A percentile compares a stretch with the other conserved stretches of the same genome.
phyloP scores from a whole-genome alignment of 2,113 vertebrate species.

The Thomomys bottae region DNA sequence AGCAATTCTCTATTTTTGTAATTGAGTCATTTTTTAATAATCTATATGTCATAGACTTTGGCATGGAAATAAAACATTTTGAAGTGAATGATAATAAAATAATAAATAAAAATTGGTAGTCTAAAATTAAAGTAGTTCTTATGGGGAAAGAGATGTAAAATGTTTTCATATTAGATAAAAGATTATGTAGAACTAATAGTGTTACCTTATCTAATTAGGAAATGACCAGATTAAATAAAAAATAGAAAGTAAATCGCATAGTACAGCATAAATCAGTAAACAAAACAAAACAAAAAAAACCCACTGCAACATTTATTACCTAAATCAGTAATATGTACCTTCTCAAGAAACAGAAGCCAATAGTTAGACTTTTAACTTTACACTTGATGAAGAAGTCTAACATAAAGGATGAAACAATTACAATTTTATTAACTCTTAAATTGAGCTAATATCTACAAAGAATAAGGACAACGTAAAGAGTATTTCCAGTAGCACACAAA shows the following conservation, averaged over 20 bases:
- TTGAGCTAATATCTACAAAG: background rate
- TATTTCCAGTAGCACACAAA: background rate
- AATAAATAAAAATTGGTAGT: too few relatives aligned
- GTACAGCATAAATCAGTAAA: background rate
- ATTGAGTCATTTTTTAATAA: background rate
- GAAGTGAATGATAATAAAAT: too few relatives aligned
- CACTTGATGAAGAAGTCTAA: slow-evolving; percentile 3
- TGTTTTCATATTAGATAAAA: background rate
- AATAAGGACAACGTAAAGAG: background rate
- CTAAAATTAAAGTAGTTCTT: too few relatives aligned
- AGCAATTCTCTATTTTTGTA: background rate
- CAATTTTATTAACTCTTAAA: slow-evolving; percentile 17
- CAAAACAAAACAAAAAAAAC: too few relatives aligned
- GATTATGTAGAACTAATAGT: background rate
- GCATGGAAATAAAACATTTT: background rate
- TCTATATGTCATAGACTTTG: background rate
- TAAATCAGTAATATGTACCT: background rate
- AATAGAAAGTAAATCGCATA: too few relatives aligned
- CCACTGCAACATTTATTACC: background rate
- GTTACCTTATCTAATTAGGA: background rate
- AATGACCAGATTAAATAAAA: slow-evolving; percentile 34
- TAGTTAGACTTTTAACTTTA: slow-evolving; percentile 1
- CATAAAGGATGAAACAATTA: background rate
- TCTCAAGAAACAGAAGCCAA: background rate
- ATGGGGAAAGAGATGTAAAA: too few relatives aligned